Evolutionary conservation across 2,113 vertebrate species (phyloP).

Genomic region (Gambusia holbrooki): DNA sequence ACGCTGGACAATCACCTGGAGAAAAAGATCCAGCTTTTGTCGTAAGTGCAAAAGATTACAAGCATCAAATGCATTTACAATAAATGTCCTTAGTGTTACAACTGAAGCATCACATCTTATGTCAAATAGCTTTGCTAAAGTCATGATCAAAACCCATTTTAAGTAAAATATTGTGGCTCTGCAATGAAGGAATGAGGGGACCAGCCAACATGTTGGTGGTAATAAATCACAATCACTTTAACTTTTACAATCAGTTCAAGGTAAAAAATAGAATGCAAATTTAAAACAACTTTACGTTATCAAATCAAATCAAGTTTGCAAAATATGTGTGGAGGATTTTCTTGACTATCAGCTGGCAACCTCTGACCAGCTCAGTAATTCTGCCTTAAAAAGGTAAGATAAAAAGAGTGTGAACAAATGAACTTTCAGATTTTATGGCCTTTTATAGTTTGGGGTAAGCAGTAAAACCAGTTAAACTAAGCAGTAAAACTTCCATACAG

Average conservation of each 20-base stretch:
- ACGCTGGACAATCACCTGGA: slow-evolving; percentile 95
- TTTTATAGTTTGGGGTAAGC: background rate
- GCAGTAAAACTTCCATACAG: background rate
- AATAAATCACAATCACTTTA: background rate
- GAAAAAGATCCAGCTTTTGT: background rate
- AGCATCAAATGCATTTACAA: background rate
- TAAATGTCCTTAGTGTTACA: background rate
- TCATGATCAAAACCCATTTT: background rate
- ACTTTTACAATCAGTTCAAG: background rate
- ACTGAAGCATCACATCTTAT: background rate
- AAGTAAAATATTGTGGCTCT: background rate
- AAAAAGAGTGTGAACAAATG: slow-evolving; percentile 20
- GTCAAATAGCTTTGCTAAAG: background rate
- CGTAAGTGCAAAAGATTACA: background rate
- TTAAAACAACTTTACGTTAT: background rate
- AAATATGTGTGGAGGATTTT: background rate
- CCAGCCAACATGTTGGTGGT: background rate
- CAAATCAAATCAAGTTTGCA: background rate
- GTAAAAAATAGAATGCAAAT: background rate
- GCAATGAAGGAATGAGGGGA: background rate
- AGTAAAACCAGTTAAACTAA: background rate
- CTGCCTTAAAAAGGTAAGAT: slow-evolving; percentile 8
- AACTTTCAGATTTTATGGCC: slow-evolving; percentile 18
- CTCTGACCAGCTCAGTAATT: slow-evolving; percentile 3
- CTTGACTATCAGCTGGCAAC: background rate